Evolutionary conservation across 2,888 invertebrate genomes (phyloP), one percentile per base, ranked within the genome.

Genomic region (Hydraecia micacea): DNA sequence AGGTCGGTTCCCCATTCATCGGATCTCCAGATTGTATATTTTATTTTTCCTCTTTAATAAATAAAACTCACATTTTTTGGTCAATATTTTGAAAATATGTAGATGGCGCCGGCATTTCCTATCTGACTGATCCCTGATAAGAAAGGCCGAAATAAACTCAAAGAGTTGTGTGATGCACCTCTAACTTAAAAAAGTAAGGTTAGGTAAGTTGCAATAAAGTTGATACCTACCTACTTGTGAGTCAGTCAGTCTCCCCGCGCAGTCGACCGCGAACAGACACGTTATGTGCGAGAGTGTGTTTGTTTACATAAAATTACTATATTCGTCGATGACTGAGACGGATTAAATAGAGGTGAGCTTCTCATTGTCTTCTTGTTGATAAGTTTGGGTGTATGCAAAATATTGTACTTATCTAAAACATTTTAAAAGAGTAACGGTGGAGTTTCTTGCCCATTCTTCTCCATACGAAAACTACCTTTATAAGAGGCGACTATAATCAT

Each of bases 231-330:
- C 46, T 67, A 77, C 13, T 11, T 15, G 28, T 80, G 81, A 85
- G 63, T 87, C 89, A 85, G 63, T 87, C 89, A 90, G 90, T 90
- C 68, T 87, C 77, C 76, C 81, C 83, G 80, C 73, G 87, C 73
- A 36, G 39, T 71, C 46, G 42, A 46, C 1, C 66, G 75, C 65
- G 89, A 67, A 8, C 69, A 75, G 88, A 73, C 84, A 84, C 83
- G 85, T 82, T 7, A 5, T 32, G 67, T 80, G 62, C 36, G 32
- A 62, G 15, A 68, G 21, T 67, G 72, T 71, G 69, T 36, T 73
- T 85, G 75, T 85, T 87, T 87, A 78, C 69, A 15, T 65, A 66
- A 75, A 42, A 67, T 63, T 28, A 80, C 66, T 73, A 75, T 66
- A 86, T 80, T 82, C 62, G 78, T 79, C 77, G 81, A 76, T 81